A percentile compares a stretch with the other conserved stretches of the same genome.
Evolutionary conservation across 2,888 invertebrate species (phyloP).

Genomic region (Melanostoma scalare): DNA sequence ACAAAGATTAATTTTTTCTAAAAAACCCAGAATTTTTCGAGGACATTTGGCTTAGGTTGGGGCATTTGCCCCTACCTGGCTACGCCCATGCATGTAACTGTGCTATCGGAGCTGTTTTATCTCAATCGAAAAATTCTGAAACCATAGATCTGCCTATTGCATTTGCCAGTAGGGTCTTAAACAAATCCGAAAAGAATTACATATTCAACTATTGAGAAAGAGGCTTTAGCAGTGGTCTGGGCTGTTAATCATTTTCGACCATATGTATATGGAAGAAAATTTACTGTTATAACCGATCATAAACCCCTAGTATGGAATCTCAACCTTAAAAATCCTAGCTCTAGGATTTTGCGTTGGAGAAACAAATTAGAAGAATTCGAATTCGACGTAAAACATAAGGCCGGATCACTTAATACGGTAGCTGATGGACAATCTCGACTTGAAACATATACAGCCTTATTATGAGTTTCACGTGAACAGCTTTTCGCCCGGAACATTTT

Average conservation of each 20-base stretch:
- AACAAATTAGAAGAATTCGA: constrained; percentile 17
- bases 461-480: too few species aligned
- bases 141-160: constrained; percentile 10
- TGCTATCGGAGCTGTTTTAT: too few species aligned
- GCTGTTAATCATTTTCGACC: constrained; percentile 16
- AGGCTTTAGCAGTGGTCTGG: not conserved
- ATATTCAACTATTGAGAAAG: constrained; percentile 18
- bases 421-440: constrained; percentile 4
- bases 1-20: too few species aligned
- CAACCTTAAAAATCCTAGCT: constrained; percentile 8
- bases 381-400: constrained; percentile 11
- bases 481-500: too few species aligned
- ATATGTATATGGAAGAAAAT: constrained; percentile 21
- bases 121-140: not conserved
- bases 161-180: constrained; percentile 9
- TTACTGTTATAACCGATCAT: constrained; percentile 23
- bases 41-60: too few species aligned
- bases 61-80: too few species aligned
- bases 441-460: too few species aligned
- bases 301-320: constrained; percentile 26
- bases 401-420: constrained; percentile 5
- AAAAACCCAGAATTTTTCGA: too few species aligned
- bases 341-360: not conserved
- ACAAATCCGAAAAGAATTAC: not conserved
- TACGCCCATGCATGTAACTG: too few species aligned